Conservation (phyloP, 2,113 vertebrate species). For the Sphaerodactylus townsendi region DNA sequence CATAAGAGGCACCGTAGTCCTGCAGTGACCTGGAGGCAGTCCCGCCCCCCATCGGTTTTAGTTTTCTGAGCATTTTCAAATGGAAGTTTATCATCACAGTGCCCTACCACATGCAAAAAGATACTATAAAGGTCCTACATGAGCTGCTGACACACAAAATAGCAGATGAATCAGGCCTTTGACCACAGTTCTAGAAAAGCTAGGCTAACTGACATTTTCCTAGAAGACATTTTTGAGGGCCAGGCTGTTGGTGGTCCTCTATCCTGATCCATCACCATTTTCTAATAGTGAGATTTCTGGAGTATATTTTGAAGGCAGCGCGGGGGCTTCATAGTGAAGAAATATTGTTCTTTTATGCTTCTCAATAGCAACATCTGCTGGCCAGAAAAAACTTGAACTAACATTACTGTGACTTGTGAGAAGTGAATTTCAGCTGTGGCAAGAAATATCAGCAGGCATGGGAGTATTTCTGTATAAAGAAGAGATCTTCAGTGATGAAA, state of each 20-base stretch:
- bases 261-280: neutral
- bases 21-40: neutral
- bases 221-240: neutral
- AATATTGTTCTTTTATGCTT: neutral
- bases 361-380: slow-evolving; percentile 19
- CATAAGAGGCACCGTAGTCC: neutral
- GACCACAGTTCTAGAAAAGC: neutral
- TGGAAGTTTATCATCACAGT: neutral
- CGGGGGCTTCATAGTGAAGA: neutral
- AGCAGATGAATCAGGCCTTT: neutral
- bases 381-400: neutral
- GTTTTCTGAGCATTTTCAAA: neutral
- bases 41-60: neutral
- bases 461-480: neutral
- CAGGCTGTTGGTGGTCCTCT: neutral
- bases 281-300: too few species aligned
- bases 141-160: neutral
- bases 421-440: neutral
- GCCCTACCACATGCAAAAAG: neutral
- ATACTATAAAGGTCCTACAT: neutral
- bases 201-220: neutral
- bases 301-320: neutral
- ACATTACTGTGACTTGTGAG: neutral
- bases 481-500: neutral
- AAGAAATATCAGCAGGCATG: neutral